phyloP scores from a whole-genome alignment of 2,888 invertebrate species.

The Tiphia femorata region DNA sequence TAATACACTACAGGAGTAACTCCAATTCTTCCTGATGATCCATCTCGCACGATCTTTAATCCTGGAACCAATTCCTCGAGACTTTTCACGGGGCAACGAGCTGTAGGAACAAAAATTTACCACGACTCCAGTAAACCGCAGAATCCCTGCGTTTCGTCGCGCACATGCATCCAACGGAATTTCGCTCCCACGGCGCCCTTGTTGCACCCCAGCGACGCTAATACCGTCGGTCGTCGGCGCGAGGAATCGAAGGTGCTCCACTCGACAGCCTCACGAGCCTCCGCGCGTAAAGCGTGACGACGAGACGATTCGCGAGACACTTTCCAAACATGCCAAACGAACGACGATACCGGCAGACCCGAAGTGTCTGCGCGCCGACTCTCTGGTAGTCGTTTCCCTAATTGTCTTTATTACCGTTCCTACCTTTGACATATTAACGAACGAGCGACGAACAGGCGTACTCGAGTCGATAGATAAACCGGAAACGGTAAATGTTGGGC shows the following conservation, averaged over 20 bases:
- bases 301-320: slow-evolving; percentile 11
- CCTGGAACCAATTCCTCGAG: too few relatives aligned
- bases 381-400: slow-evolving; percentile 23
- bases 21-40: too few relatives aligned
- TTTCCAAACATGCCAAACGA: slow-evolving; percentile 30
- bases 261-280: too few relatives aligned
- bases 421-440: slow-evolving; percentile 49
- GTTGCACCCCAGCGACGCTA: background rate
- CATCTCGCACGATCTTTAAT: too few relatives aligned
- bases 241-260: background rate
- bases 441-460: slow-evolving; percentile 21
- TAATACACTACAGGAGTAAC: too few relatives aligned
- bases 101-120: too few relatives aligned
- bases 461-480: slow-evolving; percentile 49
- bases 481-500: slow-evolving; percentile 44
- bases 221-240: background rate
- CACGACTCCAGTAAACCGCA: too few relatives aligned
- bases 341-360: slow-evolving; percentile 14
- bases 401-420: slow-evolving; percentile 41
- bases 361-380: background rate
- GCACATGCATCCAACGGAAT: too few relatives aligned
- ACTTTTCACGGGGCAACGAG: too few relatives aligned
- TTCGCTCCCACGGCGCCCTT: too few relatives aligned
- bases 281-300: too few relatives aligned
- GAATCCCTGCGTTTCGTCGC: too few relatives aligned